A percentile compares a stretch with the other conserved stretches of the same genome.
phyloP scores from a whole-genome alignment of 2,888 invertebrate genomes.

The Nomada lathburiana region DNA sequence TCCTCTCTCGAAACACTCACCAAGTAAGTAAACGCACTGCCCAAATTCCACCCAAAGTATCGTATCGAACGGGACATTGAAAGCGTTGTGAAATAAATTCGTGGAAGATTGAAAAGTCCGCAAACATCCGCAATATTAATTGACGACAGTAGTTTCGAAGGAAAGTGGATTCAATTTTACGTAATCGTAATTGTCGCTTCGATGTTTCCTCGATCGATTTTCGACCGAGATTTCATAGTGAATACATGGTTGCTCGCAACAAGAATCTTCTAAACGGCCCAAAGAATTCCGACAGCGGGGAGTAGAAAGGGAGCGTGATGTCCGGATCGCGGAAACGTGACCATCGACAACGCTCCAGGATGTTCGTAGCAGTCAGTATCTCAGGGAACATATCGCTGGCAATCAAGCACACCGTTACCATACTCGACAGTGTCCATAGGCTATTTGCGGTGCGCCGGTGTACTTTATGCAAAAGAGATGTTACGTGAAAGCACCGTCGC shows the following conservation, averaged over 20 bases:
- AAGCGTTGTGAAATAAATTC: too few relatives aligned
- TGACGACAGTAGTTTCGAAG: too few relatives aligned
- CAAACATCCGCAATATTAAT: too few relatives aligned
- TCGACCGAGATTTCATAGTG: too few relatives aligned
- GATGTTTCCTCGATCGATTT: too few relatives aligned
- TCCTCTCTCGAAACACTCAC: constrained; percentile 98
- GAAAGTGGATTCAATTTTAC: too few relatives aligned
- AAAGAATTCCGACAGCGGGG: constrained; percentile 53
- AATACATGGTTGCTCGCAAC: background rate
- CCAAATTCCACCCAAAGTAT: background rate
- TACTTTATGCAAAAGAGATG: constrained; percentile 70
- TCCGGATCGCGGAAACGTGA: constrained; percentile 73
- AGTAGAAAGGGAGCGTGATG: constrained; percentile 73
- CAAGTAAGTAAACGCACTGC: constrained; percentile 87
- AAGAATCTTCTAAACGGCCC: background rate
- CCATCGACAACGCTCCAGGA: constrained; percentile 73
- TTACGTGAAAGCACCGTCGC: constrained; percentile 65
- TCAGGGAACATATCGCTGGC: constrained; percentile 70
- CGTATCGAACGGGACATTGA: background rate
- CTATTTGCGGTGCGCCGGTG: constrained; percentile 68
- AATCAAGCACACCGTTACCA: constrained; percentile 72
- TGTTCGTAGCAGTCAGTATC: constrained; percentile 69
- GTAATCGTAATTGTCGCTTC: too few relatives aligned
- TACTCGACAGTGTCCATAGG: constrained; percentile 70
- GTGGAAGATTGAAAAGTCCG: too few relatives aligned